A percentile compares a stretch with the other conserved stretches of the same genome.
Evolutionary conservation across 1,140 invertebrate genomes (phyloP).

Genomic region (Drepana arcuata): DNA sequence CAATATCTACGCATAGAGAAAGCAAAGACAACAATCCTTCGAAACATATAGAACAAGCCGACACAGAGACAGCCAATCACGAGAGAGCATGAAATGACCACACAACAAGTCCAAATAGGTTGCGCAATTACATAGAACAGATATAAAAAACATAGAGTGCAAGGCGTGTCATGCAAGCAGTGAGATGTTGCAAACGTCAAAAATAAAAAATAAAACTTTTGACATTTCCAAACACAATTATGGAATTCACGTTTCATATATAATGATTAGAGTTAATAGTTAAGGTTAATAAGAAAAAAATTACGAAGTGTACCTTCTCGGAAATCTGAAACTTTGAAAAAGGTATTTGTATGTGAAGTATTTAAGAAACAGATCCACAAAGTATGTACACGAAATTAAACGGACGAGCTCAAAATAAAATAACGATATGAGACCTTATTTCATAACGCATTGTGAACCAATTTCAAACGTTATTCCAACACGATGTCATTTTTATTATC

Average conservation of each 20-base stretch:
- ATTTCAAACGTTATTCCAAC: background rate
- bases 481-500: no score
- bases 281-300: constrained; percentile 41
- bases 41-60: constrained; percentile 22
- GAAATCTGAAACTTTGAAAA: constrained; percentile 63
- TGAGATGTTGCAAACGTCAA: constrained; percentile 31
- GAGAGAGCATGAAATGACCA: constrained; percentile 46
- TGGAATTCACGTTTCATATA: constrained; percentile 42
- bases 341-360: constrained; percentile 25
- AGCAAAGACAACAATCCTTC: constrained; percentile 15
- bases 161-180: constrained; percentile 63
- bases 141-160: constrained; percentile 33
- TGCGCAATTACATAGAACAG: constrained; percentile 30
- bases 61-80: constrained; percentile 40
- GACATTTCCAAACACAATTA: constrained; percentile 36
- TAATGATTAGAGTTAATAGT: constrained; percentile 57
- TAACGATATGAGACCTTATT: constrained; percentile 42
- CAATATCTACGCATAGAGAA: constrained; percentile 20
- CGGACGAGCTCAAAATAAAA: constrained; percentile 37
- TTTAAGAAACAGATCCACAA: constrained; percentile 16
- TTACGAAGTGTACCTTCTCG: constrained; percentile 39
- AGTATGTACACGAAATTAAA: constrained; percentile 36
- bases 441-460: constrained; percentile 17
- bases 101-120: constrained; percentile 44
- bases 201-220: constrained; percentile 23